A percentile compares a stretch with the other conserved stretches of the same genome.
Evolutionary conservation across 2,113 vertebrate genomes (phyloP).

Genomic region (Orcinus orca): DNA sequence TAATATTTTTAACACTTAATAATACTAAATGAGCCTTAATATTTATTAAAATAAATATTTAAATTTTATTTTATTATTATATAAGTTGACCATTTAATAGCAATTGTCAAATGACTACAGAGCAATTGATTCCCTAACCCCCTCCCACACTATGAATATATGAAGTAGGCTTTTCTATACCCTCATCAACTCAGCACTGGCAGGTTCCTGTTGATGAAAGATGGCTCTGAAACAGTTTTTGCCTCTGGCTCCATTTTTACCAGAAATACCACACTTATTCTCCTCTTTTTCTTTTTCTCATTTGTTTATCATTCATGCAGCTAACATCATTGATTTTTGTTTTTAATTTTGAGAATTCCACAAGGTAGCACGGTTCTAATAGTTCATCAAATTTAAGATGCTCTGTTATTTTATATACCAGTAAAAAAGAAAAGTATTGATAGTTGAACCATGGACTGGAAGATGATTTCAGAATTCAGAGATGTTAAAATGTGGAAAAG

Average conservation of each 20-base stretch:
- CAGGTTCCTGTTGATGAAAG: neutral
- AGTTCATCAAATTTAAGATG: neutral
- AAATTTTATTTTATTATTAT: neutral
- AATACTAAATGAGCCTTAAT: neutral
- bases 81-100: neutral
- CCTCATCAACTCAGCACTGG: neutral
- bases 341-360: neutral
- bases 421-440: neutral
- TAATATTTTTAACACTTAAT: neutral
- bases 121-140: neutral
- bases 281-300: neutral
- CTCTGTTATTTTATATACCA: neutral
- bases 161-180: neutral
- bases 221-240: neutral
- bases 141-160: neutral
- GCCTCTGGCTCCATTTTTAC: neutral
- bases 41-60: neutral
- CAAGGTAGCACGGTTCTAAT: neutral
- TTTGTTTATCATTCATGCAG: neutral
- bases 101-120: neutral
- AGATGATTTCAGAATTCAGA: constrained; percentile 8
- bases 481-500: neutral
- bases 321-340: neutral
- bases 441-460: neutral
- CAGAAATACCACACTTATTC: neutral